These are phyloP conservation scores for Ornithoptera alexandrae DNA, from an alignment of 2,888 invertebrate genomes.

Conservation along the genomic window DNA sequence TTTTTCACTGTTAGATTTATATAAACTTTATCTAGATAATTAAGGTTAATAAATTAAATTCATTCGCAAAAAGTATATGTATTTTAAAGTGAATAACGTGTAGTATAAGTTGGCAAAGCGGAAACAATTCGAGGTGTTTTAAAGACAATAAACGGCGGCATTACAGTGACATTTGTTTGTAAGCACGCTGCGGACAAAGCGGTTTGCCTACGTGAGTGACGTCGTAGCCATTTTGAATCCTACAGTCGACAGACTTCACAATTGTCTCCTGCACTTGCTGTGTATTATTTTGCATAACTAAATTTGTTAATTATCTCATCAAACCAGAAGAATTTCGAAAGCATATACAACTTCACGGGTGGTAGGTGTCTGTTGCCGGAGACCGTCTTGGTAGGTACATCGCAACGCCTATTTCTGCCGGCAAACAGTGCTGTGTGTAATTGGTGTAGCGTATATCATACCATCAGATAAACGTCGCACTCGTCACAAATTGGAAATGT, in stretches of 20 bases:
- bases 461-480: no score
- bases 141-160: conserved; percentile 21
- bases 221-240: conserved; percentile 31
- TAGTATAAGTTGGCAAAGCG: neutral
- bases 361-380: no score
- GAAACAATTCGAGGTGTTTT: neutral
- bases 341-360: no score
- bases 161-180: conserved; percentile 32
- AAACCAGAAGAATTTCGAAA: no score
- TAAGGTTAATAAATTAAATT: no score
- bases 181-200: conserved; percentile 35
- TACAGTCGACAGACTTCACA: conserved; percentile 25
- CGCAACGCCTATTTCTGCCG: no score
- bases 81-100: neutral
- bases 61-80: neutral
- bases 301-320: neutral
- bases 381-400: no score
- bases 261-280: neutral
- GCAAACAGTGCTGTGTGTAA: no score
- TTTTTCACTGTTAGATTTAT: no score
- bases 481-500: no score
- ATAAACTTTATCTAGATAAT: no score
- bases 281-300: neutral
- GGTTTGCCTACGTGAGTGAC: conserved; percentile 35
- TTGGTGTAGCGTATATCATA: no score